Conservation (phyloP, 2,113 vertebrate genomes). For the Phainopepla nitens region DNA sequence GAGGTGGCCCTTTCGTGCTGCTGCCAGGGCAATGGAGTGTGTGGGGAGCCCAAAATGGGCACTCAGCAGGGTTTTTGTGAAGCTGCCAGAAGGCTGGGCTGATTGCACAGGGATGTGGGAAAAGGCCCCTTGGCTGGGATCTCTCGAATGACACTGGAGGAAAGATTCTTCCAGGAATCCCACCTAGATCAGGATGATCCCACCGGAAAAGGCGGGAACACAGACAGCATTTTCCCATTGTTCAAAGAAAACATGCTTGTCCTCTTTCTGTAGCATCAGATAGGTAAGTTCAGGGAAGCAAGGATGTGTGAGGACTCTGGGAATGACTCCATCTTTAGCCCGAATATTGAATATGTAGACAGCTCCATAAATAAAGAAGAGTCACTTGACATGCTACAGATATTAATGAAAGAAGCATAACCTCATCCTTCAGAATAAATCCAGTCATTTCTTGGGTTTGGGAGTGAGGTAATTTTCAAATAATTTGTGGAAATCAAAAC, state of each 20-base stretch:
- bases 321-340: not conserved
- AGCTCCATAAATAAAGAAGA: slow-evolving; percentile 32
- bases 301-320: not conserved
- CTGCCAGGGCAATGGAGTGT: not conserved
- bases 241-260: not conserved
- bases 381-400: not conserved
- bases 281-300: not conserved
- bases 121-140: not conserved
- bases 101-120: not conserved
- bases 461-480: slow-evolving; percentile 20
- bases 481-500: not conserved
- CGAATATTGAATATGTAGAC: not conserved
- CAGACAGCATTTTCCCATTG: not conserved
- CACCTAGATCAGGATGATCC: not conserved
- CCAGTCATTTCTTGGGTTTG: not conserved
- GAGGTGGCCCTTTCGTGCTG: not conserved
- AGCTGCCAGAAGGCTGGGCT: not conserved
- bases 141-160: not conserved
- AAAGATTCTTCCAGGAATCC: not conserved
- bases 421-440: slow-evolving; percentile 41
- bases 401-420: slow-evolving; percentile 37
- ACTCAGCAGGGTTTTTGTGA: not conserved
- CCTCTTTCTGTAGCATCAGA: not conserved
- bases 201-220: not conserved
- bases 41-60: accelerated